Conservation (phyloP, 2,888 invertebrate genomes). For the Chouioia cunea region DNA sequence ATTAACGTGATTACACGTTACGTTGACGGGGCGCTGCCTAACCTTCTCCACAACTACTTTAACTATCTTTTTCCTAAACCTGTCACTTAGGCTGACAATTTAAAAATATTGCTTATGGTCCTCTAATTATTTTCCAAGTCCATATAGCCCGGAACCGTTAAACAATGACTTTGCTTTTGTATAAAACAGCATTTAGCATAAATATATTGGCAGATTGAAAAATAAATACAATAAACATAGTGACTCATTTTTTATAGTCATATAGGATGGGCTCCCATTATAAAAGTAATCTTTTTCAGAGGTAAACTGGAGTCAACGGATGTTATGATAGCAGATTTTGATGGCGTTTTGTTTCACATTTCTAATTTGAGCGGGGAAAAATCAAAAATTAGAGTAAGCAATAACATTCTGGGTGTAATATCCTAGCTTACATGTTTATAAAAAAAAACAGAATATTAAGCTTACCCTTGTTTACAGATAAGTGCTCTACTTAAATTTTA, state of each 20-base stretch:
- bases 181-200: too few relatives aligned
- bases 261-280: not conserved
- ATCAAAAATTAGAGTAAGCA: conserved; percentile 94
- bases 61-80: too few relatives aligned
- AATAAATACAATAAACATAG: too few relatives aligned
- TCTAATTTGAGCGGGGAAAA: conserved; percentile 97
- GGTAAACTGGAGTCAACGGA: conserved; percentile 96
- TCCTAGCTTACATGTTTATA: not conserved
- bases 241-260: not conserved
- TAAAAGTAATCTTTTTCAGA: conserved; percentile 69
- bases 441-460: not conserved
- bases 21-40: conserved; percentile 58
- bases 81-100: too few relatives aligned
- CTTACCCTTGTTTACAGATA: conserved; percentile 74
- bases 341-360: conserved; percentile 98
- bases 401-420: not conserved
- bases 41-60: conserved; percentile 18
- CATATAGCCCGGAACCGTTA: too few relatives aligned
- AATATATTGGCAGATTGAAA: too few relatives aligned
- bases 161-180: too few relatives aligned
- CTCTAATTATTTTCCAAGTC: too few relatives aligned
- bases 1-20: too few relatives aligned
- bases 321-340: conserved; percentile 96
- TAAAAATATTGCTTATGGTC: too few relatives aligned
- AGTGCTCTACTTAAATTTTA: conserved; percentile 99